A percentile compares a stretch with the other conserved stretches of the same genome.
These are phyloP conservation scores for Rhegmatorhina hoffmannsi DNA, from an alignment of 2,113 vertebrate genomes.

Conservation along the genomic window DNA sequence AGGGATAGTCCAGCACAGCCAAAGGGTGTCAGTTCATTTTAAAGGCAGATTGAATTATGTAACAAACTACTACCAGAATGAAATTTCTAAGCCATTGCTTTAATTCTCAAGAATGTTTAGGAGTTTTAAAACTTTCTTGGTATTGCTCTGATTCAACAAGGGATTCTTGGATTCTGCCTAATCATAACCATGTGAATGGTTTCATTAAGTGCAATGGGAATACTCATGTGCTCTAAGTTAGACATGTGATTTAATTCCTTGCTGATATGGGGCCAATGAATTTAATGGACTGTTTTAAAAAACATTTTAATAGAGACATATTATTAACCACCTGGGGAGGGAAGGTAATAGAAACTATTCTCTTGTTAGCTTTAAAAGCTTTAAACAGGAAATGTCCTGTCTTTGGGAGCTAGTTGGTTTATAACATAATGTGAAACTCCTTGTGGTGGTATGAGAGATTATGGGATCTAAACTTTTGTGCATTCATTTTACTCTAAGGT, in stretches of 20 bases:
- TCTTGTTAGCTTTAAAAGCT: slow-evolving; percentile 34
- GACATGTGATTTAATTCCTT: slow-evolving; percentile 6
- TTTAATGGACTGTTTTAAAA: slow-evolving; percentile 39
- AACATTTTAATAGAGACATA: slow-evolving; percentile 35
- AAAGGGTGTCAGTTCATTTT: background rate
- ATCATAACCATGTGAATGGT: background rate
- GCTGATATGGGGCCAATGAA: background rate
- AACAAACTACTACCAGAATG: background rate
- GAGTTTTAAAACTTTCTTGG: background rate
- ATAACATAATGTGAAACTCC: background rate
- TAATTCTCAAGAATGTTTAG: background rate
- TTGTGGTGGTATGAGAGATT: background rate
- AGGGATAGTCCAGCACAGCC: background rate
- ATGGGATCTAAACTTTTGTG: background rate
- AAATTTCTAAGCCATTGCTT: background rate
- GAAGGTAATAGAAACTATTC: background rate
- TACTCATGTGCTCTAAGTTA: background rate
- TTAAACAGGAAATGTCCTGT: background rate
- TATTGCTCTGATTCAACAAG: background rate
- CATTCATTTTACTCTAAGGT: background rate
- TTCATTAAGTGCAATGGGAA: background rate
- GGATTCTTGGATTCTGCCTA: background rate
- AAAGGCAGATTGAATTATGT: background rate
- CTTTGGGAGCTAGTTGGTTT: background rate
- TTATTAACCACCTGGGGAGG: slow-evolving; percentile 4